Evolutionary conservation across 2,888 invertebrate genomes (phyloP), one percentile per base, ranked within the genome.

Genomic region (Polymixis lichenea): DNA sequence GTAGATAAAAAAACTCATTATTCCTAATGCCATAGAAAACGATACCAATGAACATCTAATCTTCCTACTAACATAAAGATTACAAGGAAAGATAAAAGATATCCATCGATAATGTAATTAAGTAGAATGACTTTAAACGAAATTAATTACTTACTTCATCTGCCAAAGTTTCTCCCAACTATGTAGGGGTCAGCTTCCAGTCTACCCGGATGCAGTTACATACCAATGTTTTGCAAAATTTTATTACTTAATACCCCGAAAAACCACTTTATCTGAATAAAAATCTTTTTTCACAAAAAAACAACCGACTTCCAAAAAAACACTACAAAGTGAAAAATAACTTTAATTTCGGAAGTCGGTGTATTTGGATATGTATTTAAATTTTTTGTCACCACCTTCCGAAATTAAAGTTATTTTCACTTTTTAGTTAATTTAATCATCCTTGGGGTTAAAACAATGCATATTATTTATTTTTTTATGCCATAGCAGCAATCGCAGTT

Each of bases 1-100:
- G 2, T 11, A 58, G 76, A 65, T 62, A 17, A 62, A 62, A 55
- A 49, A 38, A 51, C 32, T 8, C 25, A 19, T 55, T 55, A 46
- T 8, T 19, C 15, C 11, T 43, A 58, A 55, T 49, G 19, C 19
- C n/a, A 5, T 17, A 28, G 2, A 62, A 72, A 75, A 49, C 38
- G 22, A 75, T 58, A 66, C 5, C 15, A 66, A 66, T 43, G n/a
- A 51, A 51, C 28, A 56, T 43, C n/a, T 75, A 75, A 75, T 75
- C 56, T n/a, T 25, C 43, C 38, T 43, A 28, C 56, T 38, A 38
- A 25, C 15, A 75, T 60, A 28, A 19, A 22, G 28, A 55, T 75
- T 49, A 75, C 56, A 66, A 58, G 1, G 1, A 38, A 43, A 43
- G 66, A 66, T 66, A 49, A 76, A 51, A 75, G 38, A 66, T 75